These are phyloP conservation scores for Acestrorhynchus altus DNA, from an alignment of 2,797 vertebrate genomes.

Conservation along the genomic window DNA sequence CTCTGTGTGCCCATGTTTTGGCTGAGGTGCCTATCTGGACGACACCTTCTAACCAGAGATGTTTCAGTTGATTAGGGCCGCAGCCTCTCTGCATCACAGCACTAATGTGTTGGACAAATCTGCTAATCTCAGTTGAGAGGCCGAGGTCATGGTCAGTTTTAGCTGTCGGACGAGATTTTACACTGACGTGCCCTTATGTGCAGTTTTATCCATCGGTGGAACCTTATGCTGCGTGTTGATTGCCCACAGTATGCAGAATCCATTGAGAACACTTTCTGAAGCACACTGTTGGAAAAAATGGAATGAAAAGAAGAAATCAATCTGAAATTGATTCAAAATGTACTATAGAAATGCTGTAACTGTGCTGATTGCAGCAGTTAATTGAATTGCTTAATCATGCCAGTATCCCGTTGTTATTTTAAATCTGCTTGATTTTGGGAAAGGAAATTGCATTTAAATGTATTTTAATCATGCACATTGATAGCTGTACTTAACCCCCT, in stretches of 20 bases:
- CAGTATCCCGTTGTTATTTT: not conserved
- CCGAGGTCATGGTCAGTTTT: conserved; percentile 53
- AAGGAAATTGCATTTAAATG: not conserved
- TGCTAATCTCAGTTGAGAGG: conserved; percentile 50
- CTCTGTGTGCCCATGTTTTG: conserved; percentile 14
- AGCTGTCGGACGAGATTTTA: conserved; percentile 58
- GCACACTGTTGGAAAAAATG: not conserved
- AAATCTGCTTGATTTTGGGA: not conserved
- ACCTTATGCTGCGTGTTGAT: not conserved
- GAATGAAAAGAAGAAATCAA: not conserved
- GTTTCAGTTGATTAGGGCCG: conserved; percentile 46
- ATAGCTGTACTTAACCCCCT: not conserved
- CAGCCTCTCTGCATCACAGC: conserved; percentile 40
- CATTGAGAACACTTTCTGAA: not conserved
- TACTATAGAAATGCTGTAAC: not conserved
- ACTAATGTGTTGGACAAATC: conserved; percentile 49
- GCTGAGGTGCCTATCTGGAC: conserved; percentile 18
- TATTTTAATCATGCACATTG: not conserved
- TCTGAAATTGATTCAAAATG: conserved; percentile 6
- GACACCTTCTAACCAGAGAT: conserved; percentile 38
- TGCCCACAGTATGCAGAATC: not conserved
- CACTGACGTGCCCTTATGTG: conserved; percentile 21
- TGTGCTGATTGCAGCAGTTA: not conserved
- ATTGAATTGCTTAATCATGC: not conserved
- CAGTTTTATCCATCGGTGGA: not conserved